phyloP scores from a whole-genome alignment of 2,797 vertebrate species.

The Tokudaia muenninki region DNA sequence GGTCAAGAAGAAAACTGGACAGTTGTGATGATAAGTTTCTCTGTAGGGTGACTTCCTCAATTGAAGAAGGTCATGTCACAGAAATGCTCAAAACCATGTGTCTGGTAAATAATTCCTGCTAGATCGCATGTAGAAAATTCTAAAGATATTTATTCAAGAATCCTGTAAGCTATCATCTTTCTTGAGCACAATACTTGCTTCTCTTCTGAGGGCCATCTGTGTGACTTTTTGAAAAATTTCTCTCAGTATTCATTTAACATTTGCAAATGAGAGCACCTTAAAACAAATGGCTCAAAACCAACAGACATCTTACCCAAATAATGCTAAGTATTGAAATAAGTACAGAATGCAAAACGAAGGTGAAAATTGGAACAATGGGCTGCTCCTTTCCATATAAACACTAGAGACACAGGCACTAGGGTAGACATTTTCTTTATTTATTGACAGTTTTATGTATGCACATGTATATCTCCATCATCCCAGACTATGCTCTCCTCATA shows the following conservation, averaged over 20 bases:
- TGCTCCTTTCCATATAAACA: not conserved
- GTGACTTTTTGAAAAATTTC: not conserved
- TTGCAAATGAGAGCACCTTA: not conserved
- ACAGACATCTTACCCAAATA: not conserved
- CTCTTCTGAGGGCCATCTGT: not conserved
- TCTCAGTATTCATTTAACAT: not conserved
- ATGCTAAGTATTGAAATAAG: not conserved
- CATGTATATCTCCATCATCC: too few species aligned
- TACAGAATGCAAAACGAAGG: not conserved
- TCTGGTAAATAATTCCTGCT: constrained; percentile 72
- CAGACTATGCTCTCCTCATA: not conserved
- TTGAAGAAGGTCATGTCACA: constrained; percentile 69
- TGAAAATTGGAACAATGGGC: not conserved
- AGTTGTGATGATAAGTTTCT: constrained; percentile 74
- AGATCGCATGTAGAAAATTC: constrained; percentile 63
- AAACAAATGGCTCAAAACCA: not conserved
- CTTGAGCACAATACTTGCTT: not conserved
- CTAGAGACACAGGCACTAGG: not conserved
- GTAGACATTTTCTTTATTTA: not conserved
- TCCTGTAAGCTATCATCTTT: not conserved
- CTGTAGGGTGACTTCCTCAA: constrained; percentile 63
- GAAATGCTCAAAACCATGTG: constrained; percentile 68
- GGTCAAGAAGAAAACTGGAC: constrained; percentile 65
- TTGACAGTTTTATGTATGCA: not conserved
- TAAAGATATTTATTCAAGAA: constrained; percentile 72